Evolutionary conservation across 2,113 vertebrate species (phyloP), one percentile per base, ranked within the genome.

Genomic region (Bufo bufo): DNA sequence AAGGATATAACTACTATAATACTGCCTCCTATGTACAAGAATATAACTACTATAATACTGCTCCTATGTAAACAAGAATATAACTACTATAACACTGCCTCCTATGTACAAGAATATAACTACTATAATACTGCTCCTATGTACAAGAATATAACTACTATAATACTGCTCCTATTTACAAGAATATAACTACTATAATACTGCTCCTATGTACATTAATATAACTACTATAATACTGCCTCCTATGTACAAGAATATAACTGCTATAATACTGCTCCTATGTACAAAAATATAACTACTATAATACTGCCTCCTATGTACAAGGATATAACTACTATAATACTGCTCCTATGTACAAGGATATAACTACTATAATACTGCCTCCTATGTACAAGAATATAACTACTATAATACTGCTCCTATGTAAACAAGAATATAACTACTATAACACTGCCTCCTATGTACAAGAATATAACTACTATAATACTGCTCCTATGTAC

Each of bases 401-500:
- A 69, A 69, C 65, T 69, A 69, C 65, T 69, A 69, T 69, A 69
- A 69, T 69, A 69, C 65, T 69, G 65, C n/a, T 10, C 65, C 65
- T 69, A 69, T 69, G 23, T 69, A 69, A n/a, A n/a, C n/a, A 69
- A 69, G 65, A 69, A 69, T 69, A 69, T 69, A 69, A 33, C 65
- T 69, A 69, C 23, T 33, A 69, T 61, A 61, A 61, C 19, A 61
- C 59, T 61, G 16, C 59, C 59, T 19, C 59, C 59, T 61, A 61
- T 61, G 59, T 69, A 69, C 65, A 69, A 33, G 65, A 69, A 69
- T 69, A 69, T 69, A 69, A 69, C 65, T 69, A 69, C 65, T 33
- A 69, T 69, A 69, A 69, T 69, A 69, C 65, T 74, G 43, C 71
- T 17, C 71, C 71, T 74, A 74, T 74, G 14, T 74, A 74, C 71